These are phyloP conservation scores for Loxodonta africana DNA, from an alignment of 2,113 vertebrate species.

Conservation along the genomic window DNA sequence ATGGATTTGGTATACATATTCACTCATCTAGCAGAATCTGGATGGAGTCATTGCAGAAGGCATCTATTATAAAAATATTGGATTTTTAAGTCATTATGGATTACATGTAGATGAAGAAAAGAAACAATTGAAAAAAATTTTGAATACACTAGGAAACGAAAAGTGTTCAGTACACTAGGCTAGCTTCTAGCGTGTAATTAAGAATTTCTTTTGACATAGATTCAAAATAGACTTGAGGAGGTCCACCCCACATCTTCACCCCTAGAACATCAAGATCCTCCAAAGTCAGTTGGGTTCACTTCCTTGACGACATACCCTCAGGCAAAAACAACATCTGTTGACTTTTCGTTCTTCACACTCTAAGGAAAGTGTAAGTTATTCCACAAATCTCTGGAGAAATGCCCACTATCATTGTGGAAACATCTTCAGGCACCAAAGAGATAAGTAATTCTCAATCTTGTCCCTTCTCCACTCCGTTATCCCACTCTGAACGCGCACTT, in stretches of 20 bases:
- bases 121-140: background rate
- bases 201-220: background rate
- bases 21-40: background rate
- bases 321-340: background rate
- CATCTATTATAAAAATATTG: background rate
- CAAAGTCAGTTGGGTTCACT: background rate
- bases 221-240: background rate
- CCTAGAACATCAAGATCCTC: background rate
- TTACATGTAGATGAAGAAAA: background rate
- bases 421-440: background rate
- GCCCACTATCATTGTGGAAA: background rate
- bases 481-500: background rate
- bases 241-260: accelerated
- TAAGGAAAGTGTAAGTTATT: background rate
- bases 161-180: background rate
- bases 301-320: background rate
- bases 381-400: background rate
- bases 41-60: background rate
- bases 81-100: background rate
- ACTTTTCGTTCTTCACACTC: background rate
- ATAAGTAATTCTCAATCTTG: background rate
- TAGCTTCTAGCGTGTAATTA: background rate
- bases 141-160: background rate
- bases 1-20: background rate
- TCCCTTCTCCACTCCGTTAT: background rate